A percentile compares a stretch with the other conserved stretches of the same genome.
Evolutionary conservation across 1,140 invertebrate genomes (phyloP).

Genomic region (Drosophila miranda): DNA sequence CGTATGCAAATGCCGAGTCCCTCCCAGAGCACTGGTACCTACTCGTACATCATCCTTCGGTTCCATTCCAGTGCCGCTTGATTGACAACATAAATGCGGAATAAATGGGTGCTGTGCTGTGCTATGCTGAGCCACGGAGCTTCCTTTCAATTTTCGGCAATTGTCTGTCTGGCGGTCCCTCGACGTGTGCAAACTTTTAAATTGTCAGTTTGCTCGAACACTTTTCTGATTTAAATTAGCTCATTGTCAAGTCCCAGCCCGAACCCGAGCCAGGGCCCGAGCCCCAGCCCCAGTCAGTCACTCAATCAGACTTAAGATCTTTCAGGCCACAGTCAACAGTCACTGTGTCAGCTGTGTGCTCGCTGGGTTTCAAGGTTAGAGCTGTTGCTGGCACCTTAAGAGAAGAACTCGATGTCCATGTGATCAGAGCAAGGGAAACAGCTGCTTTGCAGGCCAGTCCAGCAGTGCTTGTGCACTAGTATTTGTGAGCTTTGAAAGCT

Average conservation of each 20-base stretch:
- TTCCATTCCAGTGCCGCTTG: conserved; percentile 39
- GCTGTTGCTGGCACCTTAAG: conserved; percentile 8
- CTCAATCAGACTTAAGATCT: conserved; percentile 61
- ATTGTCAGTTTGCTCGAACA: conserved; percentile 72
- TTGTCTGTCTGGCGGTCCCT: conserved; percentile 25
- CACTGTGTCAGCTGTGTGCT: conserved; percentile 17
- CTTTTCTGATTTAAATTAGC: conserved; percentile 79
- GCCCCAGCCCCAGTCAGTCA: conserved; percentile 12
- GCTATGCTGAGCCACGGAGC: conserved; percentile 18
- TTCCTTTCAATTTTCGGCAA: conserved; percentile 63
- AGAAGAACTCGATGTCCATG: conserved; percentile 2
- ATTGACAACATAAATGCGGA: conserved; percentile 63
- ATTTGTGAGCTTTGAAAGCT: too few species aligned
- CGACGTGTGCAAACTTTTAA: conserved; percentile 36
- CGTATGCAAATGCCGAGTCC: conserved; percentile 61
- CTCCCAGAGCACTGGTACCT: conserved; percentile 10
- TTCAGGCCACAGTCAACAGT: conserved; percentile 13
- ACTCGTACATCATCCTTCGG: conserved; percentile 46
- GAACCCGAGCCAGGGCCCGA: too few species aligned
- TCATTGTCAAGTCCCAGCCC: conserved; percentile 46
- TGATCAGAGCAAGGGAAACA: conserved; percentile 10
- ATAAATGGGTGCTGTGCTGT: conserved; percentile 12
- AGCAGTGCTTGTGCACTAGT: too few species aligned
- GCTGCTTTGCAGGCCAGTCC: conserved; percentile 18
- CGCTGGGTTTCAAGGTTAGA: conserved; percentile 50